Conservation (phyloP, 1,140 invertebrate species). For the Zaprionus kolodkinae region DNA sequence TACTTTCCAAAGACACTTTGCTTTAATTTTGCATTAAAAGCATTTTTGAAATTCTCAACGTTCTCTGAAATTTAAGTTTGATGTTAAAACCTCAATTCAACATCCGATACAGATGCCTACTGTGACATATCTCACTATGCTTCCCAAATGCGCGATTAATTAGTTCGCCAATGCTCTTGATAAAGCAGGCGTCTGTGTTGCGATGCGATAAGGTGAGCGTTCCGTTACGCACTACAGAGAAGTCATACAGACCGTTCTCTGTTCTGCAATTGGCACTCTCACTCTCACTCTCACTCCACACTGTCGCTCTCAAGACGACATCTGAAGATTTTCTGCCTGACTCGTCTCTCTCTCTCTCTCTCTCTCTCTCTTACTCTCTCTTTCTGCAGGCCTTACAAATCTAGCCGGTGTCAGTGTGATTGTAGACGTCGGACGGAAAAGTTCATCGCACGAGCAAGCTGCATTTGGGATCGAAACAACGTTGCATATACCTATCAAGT, state of each 20-base stretch:
- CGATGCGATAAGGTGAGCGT: neutral
- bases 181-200: neutral
- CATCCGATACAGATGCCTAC: no score
- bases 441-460: slow-evolving; percentile 33
- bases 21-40: neutral
- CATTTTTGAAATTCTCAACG: neutral
- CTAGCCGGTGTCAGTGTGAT: slow-evolving; percentile 39
- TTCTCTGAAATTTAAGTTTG: no score
- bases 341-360: no score
- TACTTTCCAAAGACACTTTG: neutral
- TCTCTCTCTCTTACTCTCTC: no score
- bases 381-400: no score
- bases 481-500: slow-evolving; percentile 5
- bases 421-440: slow-evolving; percentile 46
- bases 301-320: slow-evolving; percentile 15
- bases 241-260: neutral
- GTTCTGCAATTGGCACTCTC: neutral
- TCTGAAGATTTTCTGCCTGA: neutral
- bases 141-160: neutral
- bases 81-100: no score
- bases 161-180: neutral
- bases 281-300: slow-evolving; percentile 4
- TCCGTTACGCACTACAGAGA: no score
- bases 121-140: neutral
- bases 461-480: slow-evolving; percentile 3